Evolutionary conservation across 2,888 invertebrate genomes (phyloP).

Genomic region (Scaptomyza parva): DNA sequence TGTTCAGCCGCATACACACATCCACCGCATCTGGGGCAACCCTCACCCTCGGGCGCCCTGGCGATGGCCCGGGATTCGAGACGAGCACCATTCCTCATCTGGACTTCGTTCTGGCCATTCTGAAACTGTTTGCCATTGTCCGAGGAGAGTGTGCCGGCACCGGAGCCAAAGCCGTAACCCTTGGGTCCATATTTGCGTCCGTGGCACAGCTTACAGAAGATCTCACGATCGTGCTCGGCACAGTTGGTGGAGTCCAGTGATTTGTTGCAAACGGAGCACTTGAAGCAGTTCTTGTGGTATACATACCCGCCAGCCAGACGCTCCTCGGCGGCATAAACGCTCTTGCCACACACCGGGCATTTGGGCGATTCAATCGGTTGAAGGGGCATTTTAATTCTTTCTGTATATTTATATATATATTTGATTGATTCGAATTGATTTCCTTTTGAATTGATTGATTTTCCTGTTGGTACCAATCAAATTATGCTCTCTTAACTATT

Average conservation of each 20-base stretch:
- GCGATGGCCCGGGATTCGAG: constrained; percentile 90
- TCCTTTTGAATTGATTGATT: not conserved
- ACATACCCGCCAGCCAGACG: constrained; percentile 71
- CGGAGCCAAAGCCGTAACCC: constrained; percentile 71
- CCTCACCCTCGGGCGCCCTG: constrained; percentile 93
- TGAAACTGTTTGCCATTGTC: constrained; percentile 75
- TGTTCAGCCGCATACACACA: constrained; percentile 99
- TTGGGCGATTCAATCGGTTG: constrained; percentile 75
- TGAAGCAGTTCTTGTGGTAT: constrained; percentile 79
- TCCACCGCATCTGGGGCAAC: constrained; percentile 96
- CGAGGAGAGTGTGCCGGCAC: constrained; percentile 75
- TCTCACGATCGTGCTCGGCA: constrained; percentile 70
- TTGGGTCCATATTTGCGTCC: constrained; percentile 72
- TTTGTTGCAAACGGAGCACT: constrained; percentile 78
- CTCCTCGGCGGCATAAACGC: constrained; percentile 73
- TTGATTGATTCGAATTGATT: not conserved
- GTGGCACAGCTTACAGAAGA: constrained; percentile 72
- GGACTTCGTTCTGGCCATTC: constrained; percentile 54
- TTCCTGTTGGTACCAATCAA: constrained; percentile 30
- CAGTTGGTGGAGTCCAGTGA: constrained; percentile 75
- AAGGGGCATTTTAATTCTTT: constrained; percentile 56
- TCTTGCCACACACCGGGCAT: constrained; percentile 74
- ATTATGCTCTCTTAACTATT: constrained; percentile 42
- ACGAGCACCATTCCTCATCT: constrained; percentile 87
- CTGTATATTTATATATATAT: constrained; percentile 36